phyloP scores from a whole-genome alignment of 2,888 invertebrate genomes.

The Rotaria macrura region DNA sequence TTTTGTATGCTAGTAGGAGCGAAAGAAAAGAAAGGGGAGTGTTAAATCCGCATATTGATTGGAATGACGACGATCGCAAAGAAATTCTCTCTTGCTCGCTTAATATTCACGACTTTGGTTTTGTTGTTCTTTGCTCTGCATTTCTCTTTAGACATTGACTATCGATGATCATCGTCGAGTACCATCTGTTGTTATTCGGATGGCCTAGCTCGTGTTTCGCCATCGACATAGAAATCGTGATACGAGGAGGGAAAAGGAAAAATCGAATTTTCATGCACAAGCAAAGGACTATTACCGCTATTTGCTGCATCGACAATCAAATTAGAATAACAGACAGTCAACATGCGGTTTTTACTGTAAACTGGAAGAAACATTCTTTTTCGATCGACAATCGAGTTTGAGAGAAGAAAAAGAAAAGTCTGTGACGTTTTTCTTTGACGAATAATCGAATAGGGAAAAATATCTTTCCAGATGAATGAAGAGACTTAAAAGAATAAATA shows the following conservation, averaged over 20 bases:
- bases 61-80: background rate
- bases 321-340: background rate
- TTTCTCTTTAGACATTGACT: background rate
- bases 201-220: background rate
- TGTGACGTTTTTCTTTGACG: too few relatives aligned
- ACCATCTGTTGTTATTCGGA: background rate
- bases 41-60: conserved; percentile 1
- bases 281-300: background rate
- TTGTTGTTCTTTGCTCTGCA: background rate
- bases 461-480: background rate
- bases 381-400: background rate
- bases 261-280: background rate
- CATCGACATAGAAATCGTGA: background rate
- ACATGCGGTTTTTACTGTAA: background rate
- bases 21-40: background rate
- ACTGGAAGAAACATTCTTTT: background rate
- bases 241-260: background rate
- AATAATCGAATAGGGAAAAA: background rate
- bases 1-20: background rate
- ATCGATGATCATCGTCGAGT: background rate
- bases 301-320: background rate
- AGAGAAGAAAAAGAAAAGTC: background rate
- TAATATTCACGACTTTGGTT: background rate
- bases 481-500: too few relatives aligned
- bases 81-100: background rate